Evolutionary conservation across 2,888 invertebrate species (phyloP).

Genomic region (Dioctria linearis): DNA sequence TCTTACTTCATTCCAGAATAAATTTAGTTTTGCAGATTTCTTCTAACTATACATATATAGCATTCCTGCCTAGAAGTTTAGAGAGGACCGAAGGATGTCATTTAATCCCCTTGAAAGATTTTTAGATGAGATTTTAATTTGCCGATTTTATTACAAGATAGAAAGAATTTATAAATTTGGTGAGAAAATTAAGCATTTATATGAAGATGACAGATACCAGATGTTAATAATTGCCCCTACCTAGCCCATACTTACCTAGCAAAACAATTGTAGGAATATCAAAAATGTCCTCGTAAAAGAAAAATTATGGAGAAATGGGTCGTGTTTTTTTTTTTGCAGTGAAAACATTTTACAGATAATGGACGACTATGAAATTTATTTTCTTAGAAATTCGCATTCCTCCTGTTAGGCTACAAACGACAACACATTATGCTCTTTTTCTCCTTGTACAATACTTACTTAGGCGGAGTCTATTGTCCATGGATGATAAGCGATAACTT

Average conservation of each 20-base stretch:
- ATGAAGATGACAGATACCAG: conserved; percentile 57
- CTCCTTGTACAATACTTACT: conserved; percentile 22
- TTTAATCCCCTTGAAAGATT: conserved; percentile 40
- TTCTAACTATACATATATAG: no score
- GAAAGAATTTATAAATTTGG: conserved; percentile 48
- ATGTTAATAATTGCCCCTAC: conserved; percentile 55
- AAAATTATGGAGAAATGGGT: conserved; percentile 36
- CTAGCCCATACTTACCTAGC: conserved; percentile 15
- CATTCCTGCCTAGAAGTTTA: no score
- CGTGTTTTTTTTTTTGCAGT: conserved; percentile 17
- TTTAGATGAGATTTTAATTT: conserved; percentile 57
- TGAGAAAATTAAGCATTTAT: conserved; percentile 56
- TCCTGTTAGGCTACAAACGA: conserved; percentile 19
- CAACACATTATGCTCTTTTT: conserved; percentile 15
- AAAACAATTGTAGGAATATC: conserved; percentile 31
- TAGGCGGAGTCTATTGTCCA: conserved; percentile 29
- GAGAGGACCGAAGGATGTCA: background rate
- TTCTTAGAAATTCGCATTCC: conserved; percentile 25
- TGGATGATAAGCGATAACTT: conserved; percentile 45
- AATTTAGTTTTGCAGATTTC: conserved; percentile 28
- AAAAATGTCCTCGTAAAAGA: conserved; percentile 43
- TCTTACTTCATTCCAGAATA: conserved; percentile 30
- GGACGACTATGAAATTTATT: conserved; percentile 40
- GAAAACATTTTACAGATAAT: conserved; percentile 33
- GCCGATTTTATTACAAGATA: conserved; percentile 54